Conservation (phyloP, 2,888 invertebrate genomes). For the Biston stratarius region DNA sequence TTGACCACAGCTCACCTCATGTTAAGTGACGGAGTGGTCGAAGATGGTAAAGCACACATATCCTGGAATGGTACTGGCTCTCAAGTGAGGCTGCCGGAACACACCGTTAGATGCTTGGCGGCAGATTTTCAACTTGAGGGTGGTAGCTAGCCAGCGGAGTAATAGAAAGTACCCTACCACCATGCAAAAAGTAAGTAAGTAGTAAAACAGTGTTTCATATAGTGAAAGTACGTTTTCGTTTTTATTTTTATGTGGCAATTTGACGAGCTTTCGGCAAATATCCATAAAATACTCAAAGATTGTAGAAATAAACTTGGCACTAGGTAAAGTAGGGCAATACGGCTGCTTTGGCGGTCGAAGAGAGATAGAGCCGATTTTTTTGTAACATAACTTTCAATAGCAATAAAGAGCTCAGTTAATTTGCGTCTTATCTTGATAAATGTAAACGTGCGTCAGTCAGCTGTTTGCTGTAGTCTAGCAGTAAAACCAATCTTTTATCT, state of each 20-base stretch:
- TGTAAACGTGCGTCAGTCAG: slow-evolving; percentile 32
- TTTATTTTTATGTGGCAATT: slow-evolving; percentile 12
- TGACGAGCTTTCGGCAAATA: slow-evolving; percentile 11
- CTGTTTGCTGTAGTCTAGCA: slow-evolving; percentile 35
- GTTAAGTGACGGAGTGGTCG: too few species aligned
- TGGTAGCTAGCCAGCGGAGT: too few species aligned
- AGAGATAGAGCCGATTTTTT: background rate
- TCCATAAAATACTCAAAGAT: background rate
- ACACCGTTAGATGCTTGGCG: too few species aligned
- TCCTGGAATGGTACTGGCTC: too few species aligned
- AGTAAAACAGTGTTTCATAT: background rate
- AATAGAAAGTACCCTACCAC: too few species aligned
- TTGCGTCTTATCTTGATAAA: slow-evolving; percentile 40
- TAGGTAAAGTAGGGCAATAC: slow-evolving; percentile 12
- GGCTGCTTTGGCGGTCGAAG: slow-evolving; percentile 8
- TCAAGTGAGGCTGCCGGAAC: too few species aligned
- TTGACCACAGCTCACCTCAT: too few species aligned
- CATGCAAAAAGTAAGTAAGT: too few species aligned
- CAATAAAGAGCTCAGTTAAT: slow-evolving; percentile 36
- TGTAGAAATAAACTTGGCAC: background rate
- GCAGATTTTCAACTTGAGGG: too few species aligned
- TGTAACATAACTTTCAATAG: slow-evolving; percentile 16
- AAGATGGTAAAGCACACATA: too few species aligned
- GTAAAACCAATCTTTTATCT: slow-evolving; percentile 36
- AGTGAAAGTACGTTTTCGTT: slow-evolving; percentile 9